Conservation (phyloP, 2,888 invertebrate species). For the Panopea generosa region DNA sequence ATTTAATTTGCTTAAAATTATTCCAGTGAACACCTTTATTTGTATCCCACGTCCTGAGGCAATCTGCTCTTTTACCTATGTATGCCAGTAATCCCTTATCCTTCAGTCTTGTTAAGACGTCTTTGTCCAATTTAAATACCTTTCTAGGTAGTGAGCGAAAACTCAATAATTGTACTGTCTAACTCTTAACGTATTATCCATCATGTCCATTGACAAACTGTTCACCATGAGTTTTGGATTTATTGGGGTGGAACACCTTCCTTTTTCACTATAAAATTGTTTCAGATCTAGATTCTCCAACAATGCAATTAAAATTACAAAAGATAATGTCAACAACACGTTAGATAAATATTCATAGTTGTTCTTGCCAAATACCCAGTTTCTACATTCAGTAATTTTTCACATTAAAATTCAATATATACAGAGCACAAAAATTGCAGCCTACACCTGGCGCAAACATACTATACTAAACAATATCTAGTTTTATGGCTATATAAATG, state of each 20-base stretch:
- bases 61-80: background rate
- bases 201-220: background rate
- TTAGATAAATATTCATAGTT: background rate
- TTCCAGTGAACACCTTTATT: constrained; percentile 25
- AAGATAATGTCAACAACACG: background rate
- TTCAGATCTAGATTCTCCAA: background rate
- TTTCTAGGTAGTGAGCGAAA: background rate
- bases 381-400: constrained; percentile 1
- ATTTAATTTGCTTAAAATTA: constrained; percentile 26
- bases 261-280: background rate
- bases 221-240: background rate
- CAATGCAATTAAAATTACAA: constrained; percentile 1
- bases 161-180: constrained; percentile 1
- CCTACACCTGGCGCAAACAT: too few species aligned
- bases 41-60: background rate
- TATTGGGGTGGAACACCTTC: background rate
- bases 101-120: background rate
- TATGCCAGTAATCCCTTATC: background rate
- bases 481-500: too few species aligned
- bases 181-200: constrained; percentile 1
- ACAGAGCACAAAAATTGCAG: constrained; percentile 1
- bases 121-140: constrained; percentile 3
- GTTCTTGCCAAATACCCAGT: background rate
- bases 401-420: background rate
- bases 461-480: too few species aligned